Percentiles rank a stretch among this genome's conserved stretches.
Conservation (phyloP, 2,888 invertebrate species). For the Xestoiulus laeticollis region DNA sequence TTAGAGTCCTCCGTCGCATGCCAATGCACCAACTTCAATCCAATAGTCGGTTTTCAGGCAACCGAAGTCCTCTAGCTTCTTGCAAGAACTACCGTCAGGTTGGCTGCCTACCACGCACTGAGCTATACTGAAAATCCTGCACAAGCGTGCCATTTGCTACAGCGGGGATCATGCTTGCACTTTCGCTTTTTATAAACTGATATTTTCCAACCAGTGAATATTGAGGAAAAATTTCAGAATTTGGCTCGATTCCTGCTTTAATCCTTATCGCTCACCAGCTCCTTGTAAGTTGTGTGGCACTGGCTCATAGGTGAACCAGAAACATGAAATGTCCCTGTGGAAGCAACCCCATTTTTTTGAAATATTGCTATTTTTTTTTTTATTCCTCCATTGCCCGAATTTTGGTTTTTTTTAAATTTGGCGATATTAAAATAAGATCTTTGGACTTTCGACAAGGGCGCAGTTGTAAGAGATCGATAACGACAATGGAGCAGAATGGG, state of each 20-base stretch:
- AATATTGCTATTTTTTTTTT: not conserved
- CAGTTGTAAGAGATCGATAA: not conserved
- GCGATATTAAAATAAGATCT: not conserved
- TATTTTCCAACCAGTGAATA: not conserved
- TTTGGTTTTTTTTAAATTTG: not conserved
- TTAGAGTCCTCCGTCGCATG: not conserved
- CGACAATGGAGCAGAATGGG: not conserved
- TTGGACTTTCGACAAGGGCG: not conserved
- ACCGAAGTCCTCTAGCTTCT: not conserved
- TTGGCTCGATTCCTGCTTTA: not conserved
- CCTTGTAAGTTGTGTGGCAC: not conserved
- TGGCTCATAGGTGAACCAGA: not conserved
- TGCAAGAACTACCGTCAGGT: not conserved
- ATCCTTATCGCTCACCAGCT: not conserved
- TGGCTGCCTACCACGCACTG: not conserved
- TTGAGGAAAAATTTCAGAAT: not conserved
- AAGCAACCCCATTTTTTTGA: not conserved
- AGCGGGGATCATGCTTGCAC: not conserved
- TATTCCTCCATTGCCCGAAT: not conserved
- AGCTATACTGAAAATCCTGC: not conserved
- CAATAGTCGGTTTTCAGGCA: not conserved
- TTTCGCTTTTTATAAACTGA: not conserved
- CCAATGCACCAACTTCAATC: not conserved
- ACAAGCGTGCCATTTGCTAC: constrained; percentile 27
- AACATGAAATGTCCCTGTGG: not conserved